Percentiles rank a stretch among this genome's conserved stretches.
phyloP scores from a whole-genome alignment of 92 coral and sea anemone genomes.

The Umimayanthus chanpuru region DNA sequence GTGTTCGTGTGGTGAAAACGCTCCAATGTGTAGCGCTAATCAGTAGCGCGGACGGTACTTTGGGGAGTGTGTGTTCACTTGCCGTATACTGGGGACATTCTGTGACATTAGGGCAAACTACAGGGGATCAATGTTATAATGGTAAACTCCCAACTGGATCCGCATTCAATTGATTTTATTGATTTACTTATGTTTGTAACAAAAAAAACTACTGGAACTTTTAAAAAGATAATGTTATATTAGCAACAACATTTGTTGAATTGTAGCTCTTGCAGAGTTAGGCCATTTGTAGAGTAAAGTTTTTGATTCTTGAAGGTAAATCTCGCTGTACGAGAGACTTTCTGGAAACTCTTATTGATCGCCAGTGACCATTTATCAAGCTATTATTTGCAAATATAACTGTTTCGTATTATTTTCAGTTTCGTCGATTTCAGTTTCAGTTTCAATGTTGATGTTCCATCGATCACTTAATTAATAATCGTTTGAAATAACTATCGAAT shows the following conservation, averaged over 20 bases:
- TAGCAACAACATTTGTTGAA: conserved; percentile 50
- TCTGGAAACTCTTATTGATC: background rate
- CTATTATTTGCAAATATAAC: too few species aligned
- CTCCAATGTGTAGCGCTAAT: background rate
- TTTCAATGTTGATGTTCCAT: background rate
- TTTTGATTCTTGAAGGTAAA: background rate
- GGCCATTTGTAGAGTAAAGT: background rate
- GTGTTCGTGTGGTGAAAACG: too few species aligned
- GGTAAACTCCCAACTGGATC: background rate
- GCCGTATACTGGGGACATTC: background rate
- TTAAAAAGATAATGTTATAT: conserved; percentile 16
- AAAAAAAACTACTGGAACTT: background rate
- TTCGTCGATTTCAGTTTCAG: background rate
- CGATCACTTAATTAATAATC: background rate
- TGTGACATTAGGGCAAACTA: too few species aligned
- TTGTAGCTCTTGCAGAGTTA: conserved; percentile 43
- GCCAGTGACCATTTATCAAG: too few species aligned
- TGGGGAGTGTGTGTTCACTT: background rate
- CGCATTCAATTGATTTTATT: background rate
- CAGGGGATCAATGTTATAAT: background rate
- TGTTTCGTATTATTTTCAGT: too few species aligned
- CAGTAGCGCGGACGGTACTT: too few species aligned
- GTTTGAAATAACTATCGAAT: background rate
- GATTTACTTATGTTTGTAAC: background rate
- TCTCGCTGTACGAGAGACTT: background rate